Conservation (phyloP, 2,113 vertebrate species). For the Elephantulus edwardii region DNA sequence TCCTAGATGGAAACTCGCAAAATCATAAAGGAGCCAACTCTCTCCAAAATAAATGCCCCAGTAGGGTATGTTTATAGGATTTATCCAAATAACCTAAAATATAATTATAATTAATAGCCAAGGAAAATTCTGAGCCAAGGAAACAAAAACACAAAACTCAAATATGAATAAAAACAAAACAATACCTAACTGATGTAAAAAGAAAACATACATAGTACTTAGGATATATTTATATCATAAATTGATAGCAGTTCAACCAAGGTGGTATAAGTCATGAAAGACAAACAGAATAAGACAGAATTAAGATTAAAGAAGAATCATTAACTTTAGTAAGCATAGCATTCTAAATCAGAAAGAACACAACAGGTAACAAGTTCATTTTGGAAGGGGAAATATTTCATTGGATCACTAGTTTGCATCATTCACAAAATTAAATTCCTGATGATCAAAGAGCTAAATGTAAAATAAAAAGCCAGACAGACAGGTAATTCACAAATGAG, state of each 20-base stretch:
- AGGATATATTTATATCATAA: neutral
- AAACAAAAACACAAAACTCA: neutral
- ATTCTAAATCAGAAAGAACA: neutral
- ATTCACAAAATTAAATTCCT: slow-evolving; percentile 7
- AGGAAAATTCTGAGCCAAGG: neutral
- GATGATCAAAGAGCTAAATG: neutral
- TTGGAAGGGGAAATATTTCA: neutral
- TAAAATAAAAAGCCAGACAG: neutral
- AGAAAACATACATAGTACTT: neutral
- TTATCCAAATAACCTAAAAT: neutral
- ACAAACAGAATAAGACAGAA: neutral
- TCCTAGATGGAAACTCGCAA: neutral
- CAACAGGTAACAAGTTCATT: neutral
- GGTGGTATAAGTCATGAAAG: neutral
- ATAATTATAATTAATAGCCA: neutral
- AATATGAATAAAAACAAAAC: neutral
- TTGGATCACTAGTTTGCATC: neutral
- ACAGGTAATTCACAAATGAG: neutral
- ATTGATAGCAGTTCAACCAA: neutral
- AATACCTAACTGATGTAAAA: neutral
- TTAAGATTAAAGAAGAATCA: neutral
- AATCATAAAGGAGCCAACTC: neutral
- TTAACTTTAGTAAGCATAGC: neutral
- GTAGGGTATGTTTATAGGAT: neutral
- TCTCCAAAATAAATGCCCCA: neutral